phyloP scores from a whole-genome alignment of 2,888 invertebrate species.

The Rhagium mordax region DNA sequence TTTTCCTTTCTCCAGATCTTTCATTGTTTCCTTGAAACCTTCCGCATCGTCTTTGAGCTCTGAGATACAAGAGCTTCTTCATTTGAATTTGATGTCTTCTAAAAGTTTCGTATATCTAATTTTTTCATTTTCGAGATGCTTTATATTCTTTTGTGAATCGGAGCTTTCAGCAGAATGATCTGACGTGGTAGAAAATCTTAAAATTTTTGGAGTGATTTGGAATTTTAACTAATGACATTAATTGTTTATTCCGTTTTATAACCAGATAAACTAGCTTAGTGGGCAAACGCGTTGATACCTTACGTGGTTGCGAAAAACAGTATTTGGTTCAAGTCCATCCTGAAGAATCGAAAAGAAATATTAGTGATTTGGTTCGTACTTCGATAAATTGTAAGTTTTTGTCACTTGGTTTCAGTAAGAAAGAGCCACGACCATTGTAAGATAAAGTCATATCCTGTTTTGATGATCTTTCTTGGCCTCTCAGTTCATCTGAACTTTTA shows the following conservation, averaged over 20 bases:
- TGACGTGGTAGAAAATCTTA: background rate
- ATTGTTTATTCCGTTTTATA: background rate
- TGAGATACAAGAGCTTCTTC: slow-evolving; percentile 41
- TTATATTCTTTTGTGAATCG: slow-evolving; percentile 49
- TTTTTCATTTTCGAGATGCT: slow-evolving; percentile 56
- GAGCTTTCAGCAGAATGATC: slow-evolving; percentile 31
- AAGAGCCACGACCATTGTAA: too few species aligned
- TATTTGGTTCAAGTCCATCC: too few species aligned
- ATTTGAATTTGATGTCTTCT: slow-evolving; percentile 46
- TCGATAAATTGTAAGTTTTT: too few species aligned
- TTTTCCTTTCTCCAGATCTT: slow-evolving; percentile 51
- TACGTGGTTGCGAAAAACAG: too few species aligned
- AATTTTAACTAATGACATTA: slow-evolving; percentile 15
- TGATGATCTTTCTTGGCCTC: too few species aligned
- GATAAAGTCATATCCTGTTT: too few species aligned
- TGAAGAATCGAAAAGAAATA: too few species aligned
- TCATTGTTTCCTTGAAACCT: slow-evolving; percentile 42
- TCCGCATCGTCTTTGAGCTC: slow-evolving; percentile 43
- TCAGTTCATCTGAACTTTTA: too few species aligned
- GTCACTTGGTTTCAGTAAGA: too few species aligned
- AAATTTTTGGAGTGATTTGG: background rate
- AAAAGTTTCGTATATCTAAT: slow-evolving; percentile 50
- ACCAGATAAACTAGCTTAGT: too few species aligned
- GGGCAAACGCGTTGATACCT: too few species aligned
- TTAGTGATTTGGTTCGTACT: too few species aligned